Conservation (phyloP, 2,888 invertebrate genomes). For the Noctua janthina region DNA sequence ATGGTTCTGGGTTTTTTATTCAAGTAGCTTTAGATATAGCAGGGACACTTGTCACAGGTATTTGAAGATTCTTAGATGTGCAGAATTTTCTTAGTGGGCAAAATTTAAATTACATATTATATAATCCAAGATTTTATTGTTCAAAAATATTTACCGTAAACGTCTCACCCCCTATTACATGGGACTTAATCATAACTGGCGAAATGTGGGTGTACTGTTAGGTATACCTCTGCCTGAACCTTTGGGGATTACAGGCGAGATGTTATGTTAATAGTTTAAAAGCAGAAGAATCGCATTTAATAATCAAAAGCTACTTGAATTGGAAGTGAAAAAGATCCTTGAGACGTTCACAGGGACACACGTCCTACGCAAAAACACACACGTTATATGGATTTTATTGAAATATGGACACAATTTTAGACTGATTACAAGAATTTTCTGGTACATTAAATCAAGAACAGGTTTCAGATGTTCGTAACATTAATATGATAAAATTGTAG, state of each 20-base stretch:
- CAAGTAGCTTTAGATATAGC: background rate
- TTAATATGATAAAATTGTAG: too few relatives aligned
- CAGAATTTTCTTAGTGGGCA: background rate
- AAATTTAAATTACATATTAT: background rate
- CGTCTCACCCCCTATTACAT: too few relatives aligned
- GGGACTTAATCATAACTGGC: too few relatives aligned
- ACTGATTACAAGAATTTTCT: background rate
- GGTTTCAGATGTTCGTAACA: too few relatives aligned
- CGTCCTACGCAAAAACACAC: too few relatives aligned
- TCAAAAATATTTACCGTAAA: too few relatives aligned
- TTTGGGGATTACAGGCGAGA: too few relatives aligned
- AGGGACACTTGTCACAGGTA: background rate
- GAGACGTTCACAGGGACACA: too few relatives aligned
- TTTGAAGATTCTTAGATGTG: background rate
- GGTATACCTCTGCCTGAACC: too few relatives aligned
- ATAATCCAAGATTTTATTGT: background rate
- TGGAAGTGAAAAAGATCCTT: background rate
- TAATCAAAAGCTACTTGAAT: background rate
- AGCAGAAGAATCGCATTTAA: background rate
- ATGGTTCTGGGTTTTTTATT: background rate
- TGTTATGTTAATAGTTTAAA: background rate
- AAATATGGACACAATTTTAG: conserved; percentile 2
- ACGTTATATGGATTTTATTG: background rate
- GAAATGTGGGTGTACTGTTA: too few relatives aligned
- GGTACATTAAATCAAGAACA: background rate